A percentile compares a stretch with the other conserved stretches of the same genome.
phyloP scores from a whole-genome alignment of 1,140 invertebrate genomes.

The Bradynema listronoti region DNA sequence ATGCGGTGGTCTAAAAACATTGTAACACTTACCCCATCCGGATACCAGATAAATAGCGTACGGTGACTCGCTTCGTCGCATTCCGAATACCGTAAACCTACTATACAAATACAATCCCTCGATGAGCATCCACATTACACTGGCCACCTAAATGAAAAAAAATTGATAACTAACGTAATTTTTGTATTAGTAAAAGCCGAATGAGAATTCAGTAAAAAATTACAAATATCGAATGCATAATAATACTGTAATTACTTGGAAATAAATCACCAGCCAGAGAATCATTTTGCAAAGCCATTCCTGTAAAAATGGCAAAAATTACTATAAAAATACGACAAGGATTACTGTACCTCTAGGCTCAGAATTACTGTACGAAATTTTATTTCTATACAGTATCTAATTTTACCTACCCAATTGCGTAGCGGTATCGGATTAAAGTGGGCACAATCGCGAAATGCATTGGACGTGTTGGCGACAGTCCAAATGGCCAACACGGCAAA shows the following conservation, averaged over 20 bases:
- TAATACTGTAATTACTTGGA: slow-evolving; percentile 42
- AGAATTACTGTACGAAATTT: background rate
- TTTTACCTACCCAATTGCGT: slow-evolving; percentile 32
- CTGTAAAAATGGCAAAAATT: slow-evolving; percentile 24
- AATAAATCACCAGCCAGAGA: slow-evolving; percentile 56
- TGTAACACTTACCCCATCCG: slow-evolving; percentile 55
- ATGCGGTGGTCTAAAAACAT: background rate
- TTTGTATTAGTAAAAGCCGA: background rate
- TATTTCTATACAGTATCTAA: background rate
- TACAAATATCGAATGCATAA: slow-evolving; percentile 4
- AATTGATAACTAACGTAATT: slow-evolving; percentile 6
- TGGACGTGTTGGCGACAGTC: slow-evolving; percentile 41
- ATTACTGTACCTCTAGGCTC: background rate
- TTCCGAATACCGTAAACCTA: slow-evolving; percentile 56
- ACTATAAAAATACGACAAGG: background rate
- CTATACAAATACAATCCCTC: slow-evolving; percentile 53
- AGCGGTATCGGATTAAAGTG: slow-evolving; percentile 41
- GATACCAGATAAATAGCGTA: slow-evolving; percentile 46
- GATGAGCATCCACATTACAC: slow-evolving; percentile 58
- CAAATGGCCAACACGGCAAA: slow-evolving; percentile 54
- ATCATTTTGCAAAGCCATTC: slow-evolving; percentile 56
- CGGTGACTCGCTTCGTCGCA: slow-evolving; percentile 49
- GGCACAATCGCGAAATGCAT: slow-evolving; percentile 53
- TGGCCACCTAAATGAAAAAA: slow-evolving; percentile 41
- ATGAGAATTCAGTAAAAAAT: background rate